phyloP scores from a whole-genome alignment of 2,888 invertebrate genomes.

The Coremacera marginata region DNA sequence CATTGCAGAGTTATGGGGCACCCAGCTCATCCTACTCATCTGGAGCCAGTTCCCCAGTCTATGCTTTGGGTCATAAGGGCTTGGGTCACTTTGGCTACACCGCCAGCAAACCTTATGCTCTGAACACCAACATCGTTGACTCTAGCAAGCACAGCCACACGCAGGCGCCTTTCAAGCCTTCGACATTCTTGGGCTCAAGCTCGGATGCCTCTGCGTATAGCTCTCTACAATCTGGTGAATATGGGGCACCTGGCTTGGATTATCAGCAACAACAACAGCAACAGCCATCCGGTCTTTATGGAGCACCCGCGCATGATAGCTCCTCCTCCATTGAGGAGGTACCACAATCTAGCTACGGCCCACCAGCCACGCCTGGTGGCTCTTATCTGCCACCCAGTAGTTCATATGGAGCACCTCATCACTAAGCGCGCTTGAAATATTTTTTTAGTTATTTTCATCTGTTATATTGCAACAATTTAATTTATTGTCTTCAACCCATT shows the following conservation, averaged over 20 bases:
- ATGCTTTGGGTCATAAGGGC: slow-evolving; percentile 66
- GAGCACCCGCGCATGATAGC: slow-evolving; percentile 50
- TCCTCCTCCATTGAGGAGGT: slow-evolving; percentile 53
- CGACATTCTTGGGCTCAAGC: slow-evolving; percentile 61
- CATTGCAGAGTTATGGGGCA: slow-evolving; percentile 45
- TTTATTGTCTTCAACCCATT: background rate
- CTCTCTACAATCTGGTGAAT: slow-evolving; percentile 34
- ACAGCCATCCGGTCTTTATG: slow-evolving; percentile 47
- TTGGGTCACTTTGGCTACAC: slow-evolving; percentile 60
- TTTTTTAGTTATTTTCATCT: slow-evolving; percentile 2
- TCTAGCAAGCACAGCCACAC: slow-evolving; percentile 39
- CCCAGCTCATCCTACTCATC: slow-evolving; percentile 10
- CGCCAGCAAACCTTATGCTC: background rate
- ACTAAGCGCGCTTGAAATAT: slow-evolving; percentile 8
- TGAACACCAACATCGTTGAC: slow-evolving; percentile 19
- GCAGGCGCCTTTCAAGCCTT: slow-evolving; percentile 65
- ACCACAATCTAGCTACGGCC: slow-evolving; percentile 48
- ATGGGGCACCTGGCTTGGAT: slow-evolving; percentile 55
- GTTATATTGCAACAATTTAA: background rate
- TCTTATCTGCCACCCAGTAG: slow-evolving; percentile 45
- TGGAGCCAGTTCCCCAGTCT: slow-evolving; percentile 54
- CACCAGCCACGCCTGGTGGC: slow-evolving; percentile 40
- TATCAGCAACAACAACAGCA: slow-evolving; percentile 46
- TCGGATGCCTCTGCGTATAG: slow-evolving; percentile 49
- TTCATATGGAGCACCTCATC: slow-evolving; percentile 40